phyloP scores from a whole-genome alignment of 2,797 vertebrate species.

The Squalus acanthias region DNA sequence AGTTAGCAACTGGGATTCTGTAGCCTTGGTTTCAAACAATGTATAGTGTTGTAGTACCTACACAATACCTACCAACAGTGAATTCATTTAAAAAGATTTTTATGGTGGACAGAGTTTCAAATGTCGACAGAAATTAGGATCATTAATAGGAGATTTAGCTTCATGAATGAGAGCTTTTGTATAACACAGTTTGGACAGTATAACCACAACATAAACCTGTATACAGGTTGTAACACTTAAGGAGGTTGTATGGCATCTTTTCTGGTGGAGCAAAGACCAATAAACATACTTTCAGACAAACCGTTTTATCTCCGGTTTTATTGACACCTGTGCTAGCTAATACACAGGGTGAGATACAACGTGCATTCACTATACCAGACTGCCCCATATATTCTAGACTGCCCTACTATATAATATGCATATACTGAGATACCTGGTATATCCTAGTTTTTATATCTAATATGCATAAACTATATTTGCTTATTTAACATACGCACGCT shows the following conservation, averaged over 20 bases:
- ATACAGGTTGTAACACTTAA: neutral
- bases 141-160: slow-evolving; percentile 16
- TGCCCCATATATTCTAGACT: too few relatives aligned
- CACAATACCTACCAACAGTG: neutral
- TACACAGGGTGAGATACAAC: neutral
- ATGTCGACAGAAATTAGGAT: neutral
- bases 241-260: neutral
- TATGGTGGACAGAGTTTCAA: neutral
- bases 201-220: neutral
- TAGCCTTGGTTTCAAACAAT: slow-evolving; percentile 16
- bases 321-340: neutral
- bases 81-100: neutral
- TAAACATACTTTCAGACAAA: neutral
- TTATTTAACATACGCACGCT: too few relatives aligned
- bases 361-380: neutral
- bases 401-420: too few relatives aligned
- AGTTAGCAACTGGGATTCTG: neutral
- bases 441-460: neutral
- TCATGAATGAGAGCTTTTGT: slow-evolving; percentile 1
- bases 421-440: neutral
- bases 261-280: neutral
- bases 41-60: neutral
- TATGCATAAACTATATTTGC: too few relatives aligned
- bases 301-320: neutral
- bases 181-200: neutral